Evolutionary conservation across 2,888 invertebrate species (phyloP), one percentile per base, ranked within the genome.

Genomic region (Drosophila eohydei): DNA sequence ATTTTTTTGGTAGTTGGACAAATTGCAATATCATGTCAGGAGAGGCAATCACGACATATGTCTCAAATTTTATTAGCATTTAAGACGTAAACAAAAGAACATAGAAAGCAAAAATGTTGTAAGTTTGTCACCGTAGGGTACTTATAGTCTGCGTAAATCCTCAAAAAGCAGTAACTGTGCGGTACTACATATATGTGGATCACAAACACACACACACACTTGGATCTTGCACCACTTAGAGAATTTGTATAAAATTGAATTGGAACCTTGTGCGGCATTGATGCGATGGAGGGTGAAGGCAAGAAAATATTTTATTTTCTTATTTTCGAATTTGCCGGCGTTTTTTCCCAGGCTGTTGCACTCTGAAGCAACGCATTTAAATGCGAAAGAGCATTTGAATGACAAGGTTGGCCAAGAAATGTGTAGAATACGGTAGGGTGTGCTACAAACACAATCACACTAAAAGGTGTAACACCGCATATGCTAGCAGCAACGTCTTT

Each of bases 401-500:
- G 28, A 30, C 36, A 62, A 40, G 63, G 60, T 44, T 21, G n/a
- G 14, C 7, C 26, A 26, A n/a, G 48, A 30, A 34, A 34, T 32
- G 14, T 4, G 3, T 4, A 43, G 40, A 26, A 40, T 40, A 41
- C 16, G 34, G 36, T 12, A 32, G 36, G 65, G 43, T 62, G 48
- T 68, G 63, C 28, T 50, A 60, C 70, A 83, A 88, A 85, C 83
- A 88, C 72, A 83, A 88, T 83, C 83, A 88, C 72, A 88, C 85
- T 88, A 80, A 83, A 88, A 88, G 85, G 83, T 82, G 85, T 77
- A 75, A 78, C 72, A 78, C 79, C 82, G 70, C 82, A 81, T 72
- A 72, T 65, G 74, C 54, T 65, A 67, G 65, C 58, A 56, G 63
- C 30, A 56, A 40, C 12, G 30, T 59, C 72, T 75, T 83, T 82